Evolutionary conservation across 2,113 vertebrate species (phyloP).

Genomic region (Podarcis muralis): DNA sequence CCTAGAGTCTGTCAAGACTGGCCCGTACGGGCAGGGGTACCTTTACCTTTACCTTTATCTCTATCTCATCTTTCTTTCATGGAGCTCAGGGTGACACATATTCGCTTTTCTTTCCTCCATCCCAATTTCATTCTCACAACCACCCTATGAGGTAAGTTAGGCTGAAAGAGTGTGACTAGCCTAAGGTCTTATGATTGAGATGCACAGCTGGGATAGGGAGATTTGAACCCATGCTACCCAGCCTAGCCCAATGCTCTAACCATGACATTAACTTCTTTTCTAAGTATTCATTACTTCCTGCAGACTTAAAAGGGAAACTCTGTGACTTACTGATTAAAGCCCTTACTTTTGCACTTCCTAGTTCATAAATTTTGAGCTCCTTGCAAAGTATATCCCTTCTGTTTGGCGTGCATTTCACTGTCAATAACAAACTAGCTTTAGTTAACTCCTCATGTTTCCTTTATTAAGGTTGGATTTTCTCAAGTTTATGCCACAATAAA

Average conservation of each 20-base stretch:
- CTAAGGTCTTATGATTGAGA: too few species aligned
- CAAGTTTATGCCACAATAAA: fast-evolving
- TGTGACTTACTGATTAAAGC: not conserved
- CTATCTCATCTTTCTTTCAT: not conserved
- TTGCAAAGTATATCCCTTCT: not conserved
- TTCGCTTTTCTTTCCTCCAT: not conserved
- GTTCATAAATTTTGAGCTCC: not conserved
- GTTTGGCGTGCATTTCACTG: not conserved
- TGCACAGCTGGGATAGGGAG: not conserved
- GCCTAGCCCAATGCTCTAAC: not conserved
- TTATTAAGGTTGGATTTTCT: not conserved
- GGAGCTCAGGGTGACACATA: not conserved
- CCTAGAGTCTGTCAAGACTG: too few species aligned
- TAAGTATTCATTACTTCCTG: not conserved
- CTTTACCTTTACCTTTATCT: too few species aligned
- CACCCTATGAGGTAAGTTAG: too few species aligned
- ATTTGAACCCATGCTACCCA: not conserved
- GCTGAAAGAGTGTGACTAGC: not conserved
- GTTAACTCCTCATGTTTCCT: not conserved
- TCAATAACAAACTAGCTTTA: not conserved
- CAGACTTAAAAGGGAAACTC: not conserved
- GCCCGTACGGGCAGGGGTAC: too few species aligned
- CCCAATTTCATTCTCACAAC: not conserved
- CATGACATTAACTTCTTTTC: not conserved
- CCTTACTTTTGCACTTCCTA: not conserved